A percentile compares a stretch with the other conserved stretches of the same genome.
Conservation (phyloP, 2,113 vertebrate genomes). For the Trichechus manatus region DNA sequence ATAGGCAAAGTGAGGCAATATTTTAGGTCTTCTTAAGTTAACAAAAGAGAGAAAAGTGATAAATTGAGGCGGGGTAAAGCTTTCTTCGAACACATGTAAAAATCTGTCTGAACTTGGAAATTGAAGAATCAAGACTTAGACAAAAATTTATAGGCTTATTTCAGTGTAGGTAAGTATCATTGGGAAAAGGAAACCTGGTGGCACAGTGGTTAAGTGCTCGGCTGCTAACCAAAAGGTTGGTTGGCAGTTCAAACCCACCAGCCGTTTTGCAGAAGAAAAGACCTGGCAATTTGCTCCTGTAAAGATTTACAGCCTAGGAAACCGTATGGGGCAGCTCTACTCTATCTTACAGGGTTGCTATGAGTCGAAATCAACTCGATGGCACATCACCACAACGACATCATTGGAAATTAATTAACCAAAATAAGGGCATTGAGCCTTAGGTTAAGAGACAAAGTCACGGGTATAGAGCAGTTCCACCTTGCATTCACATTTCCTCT, state of each 20-base stretch:
- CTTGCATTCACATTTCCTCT: not conserved
- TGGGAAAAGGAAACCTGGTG: not conserved
- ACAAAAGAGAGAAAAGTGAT: not conserved
- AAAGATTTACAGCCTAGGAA: not conserved
- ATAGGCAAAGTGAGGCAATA: not conserved
- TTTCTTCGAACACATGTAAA: not conserved
- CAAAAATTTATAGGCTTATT: not conserved
- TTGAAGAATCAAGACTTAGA: not conserved
- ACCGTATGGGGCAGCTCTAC: not conserved
- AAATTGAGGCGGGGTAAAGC: not conserved
- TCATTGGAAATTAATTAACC: not conserved
- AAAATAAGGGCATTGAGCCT: not conserved
- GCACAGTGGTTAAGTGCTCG: not conserved
- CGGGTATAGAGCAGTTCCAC: fast-evolving
- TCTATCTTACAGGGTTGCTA: not conserved
- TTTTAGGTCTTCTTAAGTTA: not conserved
- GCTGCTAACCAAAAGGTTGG: not conserved
- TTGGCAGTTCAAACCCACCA: not conserved
- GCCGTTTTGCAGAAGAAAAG: not conserved
- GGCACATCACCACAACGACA: not conserved
- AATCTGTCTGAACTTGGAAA: not conserved
- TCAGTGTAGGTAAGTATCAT: not conserved
- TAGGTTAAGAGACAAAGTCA: not conserved
- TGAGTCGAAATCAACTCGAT: not conserved
- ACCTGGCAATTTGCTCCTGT: not conserved